A percentile compares a stretch with the other conserved stretches of the same genome.
phyloP scores from a whole-genome alignment of 2,797 vertebrate species.

The Oryzias dopingdopingensis region DNA sequence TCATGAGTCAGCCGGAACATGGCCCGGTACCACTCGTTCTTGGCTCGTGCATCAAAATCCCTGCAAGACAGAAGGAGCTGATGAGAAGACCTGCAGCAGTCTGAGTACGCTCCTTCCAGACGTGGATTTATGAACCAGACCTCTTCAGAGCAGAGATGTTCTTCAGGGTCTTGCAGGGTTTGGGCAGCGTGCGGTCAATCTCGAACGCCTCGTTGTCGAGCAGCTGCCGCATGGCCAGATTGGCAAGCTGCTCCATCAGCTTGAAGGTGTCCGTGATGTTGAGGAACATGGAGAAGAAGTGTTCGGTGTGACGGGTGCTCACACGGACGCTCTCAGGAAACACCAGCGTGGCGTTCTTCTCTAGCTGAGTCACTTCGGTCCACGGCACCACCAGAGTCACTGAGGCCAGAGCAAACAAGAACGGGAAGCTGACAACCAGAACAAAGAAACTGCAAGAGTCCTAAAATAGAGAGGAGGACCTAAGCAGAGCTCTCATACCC shows the following conservation, averaged over 20 bases:
- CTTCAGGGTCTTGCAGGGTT: conserved; percentile 84
- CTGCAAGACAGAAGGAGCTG: conserved; percentile 61
- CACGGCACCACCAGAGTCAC: conserved; percentile 93
- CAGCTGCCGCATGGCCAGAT: conserved; percentile 92
- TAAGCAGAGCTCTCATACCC: conserved; percentile 66
- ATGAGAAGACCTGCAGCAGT: background rate
- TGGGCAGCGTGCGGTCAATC: conserved; percentile 85
- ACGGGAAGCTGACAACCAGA: background rate
- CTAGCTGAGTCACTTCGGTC: conserved; percentile 92
- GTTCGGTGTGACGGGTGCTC: conserved; percentile 86
- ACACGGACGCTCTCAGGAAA: conserved; percentile 94
- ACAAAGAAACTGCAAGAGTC: background rate
- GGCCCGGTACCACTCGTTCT: conserved; percentile 91
- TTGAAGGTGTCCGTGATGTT: conserved; percentile 95
- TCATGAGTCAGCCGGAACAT: conserved; percentile 90
- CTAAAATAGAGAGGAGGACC: too few relatives aligned
- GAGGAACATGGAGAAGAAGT: conserved; percentile 98
- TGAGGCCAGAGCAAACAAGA: conserved; percentile 42
- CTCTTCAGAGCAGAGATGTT: conserved; percentile 93
- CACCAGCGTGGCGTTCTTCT: conserved; percentile 92
- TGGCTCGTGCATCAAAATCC: conserved; percentile 92
- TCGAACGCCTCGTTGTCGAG: conserved; percentile 91
- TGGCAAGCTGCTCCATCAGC: conserved; percentile 96
- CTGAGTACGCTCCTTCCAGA: background rate
- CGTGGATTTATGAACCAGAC: conserved; percentile 52